Base-by-base conservation (phyloP, 2,113 vertebrate genomes). In the Pavo muticus region DNA sequence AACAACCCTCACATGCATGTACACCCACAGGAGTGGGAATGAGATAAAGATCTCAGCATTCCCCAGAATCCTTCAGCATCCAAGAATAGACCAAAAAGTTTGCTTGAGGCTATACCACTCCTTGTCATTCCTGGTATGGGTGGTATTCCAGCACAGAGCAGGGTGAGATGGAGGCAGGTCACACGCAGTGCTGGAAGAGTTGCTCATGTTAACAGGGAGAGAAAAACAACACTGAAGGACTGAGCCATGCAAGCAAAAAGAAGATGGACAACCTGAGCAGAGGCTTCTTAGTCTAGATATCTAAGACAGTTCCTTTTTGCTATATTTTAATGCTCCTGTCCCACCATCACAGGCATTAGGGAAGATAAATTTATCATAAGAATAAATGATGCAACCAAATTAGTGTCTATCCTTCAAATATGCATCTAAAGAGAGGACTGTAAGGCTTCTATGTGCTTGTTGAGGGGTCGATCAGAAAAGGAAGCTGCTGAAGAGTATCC, bases 81-180 rank as follows among this genome's bases (percentile, higher is more conserved):
- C 91, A 88, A 84, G 88, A 95, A 97, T 96, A 94, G 96, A 65
- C 52, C 3, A 32, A 84, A 69, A 94, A 84, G 93, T 95, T 94
- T 95, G 76, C 45, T 70, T 95, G 77, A 95, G 94, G 96, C 91
- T 94, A 94, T 18, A 81, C 76, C 94, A 90, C 95, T 95, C 95
- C 94, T 61, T 88, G 94, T 87, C 88, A 97, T 90, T 69, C 54
- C 14, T 59, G 94, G 95, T 88, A 95, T 95, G 95, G 93, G 16
- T 86, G 90, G 91, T 50, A 95, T 91, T 77, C 74, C 21, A 59
- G 56, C 80, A 84, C 84, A 57, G 75, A 56, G 15, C 47, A 61
- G 86, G 54, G 54, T 37, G 69, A 56, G 15, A 37, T 59, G 64
- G 75, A 79, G 82, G 79, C 2, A 4, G 64, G 44, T 78, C 65